Percentiles rank a stretch among this genome's conserved stretches.
These are phyloP conservation scores for Cryptoprocta ferox DNA, from an alignment of 2,797 vertebrate genomes.

Conservation along the genomic window DNA sequence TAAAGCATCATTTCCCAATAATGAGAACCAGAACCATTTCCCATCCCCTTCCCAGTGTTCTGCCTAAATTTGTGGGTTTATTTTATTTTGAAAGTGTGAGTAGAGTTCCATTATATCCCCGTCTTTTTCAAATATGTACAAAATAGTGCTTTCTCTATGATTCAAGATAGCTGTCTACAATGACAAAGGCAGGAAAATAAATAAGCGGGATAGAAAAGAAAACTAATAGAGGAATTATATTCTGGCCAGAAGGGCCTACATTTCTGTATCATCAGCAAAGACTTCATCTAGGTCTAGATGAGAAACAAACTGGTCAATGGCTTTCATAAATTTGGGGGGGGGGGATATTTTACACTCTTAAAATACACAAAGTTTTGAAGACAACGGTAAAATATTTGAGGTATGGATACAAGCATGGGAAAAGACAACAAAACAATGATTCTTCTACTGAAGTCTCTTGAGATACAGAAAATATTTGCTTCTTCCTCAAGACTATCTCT, in stretches of 20 bases:
- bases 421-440: not conserved
- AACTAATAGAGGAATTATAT: not conserved
- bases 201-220: not conserved
- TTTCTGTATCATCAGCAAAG: not conserved
- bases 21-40: conserved; percentile 4
- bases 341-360: not conserved
- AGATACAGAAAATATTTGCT: conserved; percentile 7
- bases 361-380: not conserved
- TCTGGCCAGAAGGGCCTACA: not conserved
- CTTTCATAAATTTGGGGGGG: not conserved
- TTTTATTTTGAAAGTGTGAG: conserved; percentile 29
- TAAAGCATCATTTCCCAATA: conserved; percentile 27
- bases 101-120: not conserved
- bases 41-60: not conserved
- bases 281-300: not conserved
- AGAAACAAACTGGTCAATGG: not conserved
- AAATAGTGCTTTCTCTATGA: not conserved
- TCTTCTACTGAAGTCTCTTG: not conserved
- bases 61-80: not conserved
- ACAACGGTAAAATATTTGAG: conserved; percentile 52
- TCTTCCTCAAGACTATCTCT: conserved; percentile 2
- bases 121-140: conserved; percentile 10
- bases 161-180: not conserved
- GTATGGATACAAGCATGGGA: not conserved
- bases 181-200: conserved; percentile 27